These are phyloP conservation scores for Monodelphis domestica DNA, from an alignment of 2,797 vertebrate genomes.

Conservation along the genomic window DNA sequence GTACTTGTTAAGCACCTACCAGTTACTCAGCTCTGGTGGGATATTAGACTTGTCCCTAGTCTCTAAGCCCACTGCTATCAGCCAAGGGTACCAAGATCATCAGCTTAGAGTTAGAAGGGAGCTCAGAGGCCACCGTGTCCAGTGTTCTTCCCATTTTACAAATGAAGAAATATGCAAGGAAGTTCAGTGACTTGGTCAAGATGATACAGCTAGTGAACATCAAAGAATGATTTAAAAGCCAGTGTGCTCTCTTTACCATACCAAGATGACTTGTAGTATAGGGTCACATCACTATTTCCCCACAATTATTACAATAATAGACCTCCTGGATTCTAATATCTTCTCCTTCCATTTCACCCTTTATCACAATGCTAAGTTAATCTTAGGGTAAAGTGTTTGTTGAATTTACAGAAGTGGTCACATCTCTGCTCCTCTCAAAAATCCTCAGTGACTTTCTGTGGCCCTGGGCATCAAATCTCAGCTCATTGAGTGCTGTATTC, in stretches of 20 bases:
- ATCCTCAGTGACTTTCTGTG: not conserved
- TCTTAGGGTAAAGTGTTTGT: not conserved
- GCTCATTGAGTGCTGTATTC: not conserved
- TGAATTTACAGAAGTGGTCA: not conserved
- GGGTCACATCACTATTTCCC: not conserved
- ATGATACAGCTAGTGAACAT: not conserved
- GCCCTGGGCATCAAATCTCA: not conserved
- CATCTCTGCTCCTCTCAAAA: not conserved
- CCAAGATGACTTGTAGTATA: not conserved
- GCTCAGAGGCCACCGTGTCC: not conserved
- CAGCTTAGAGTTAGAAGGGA: not conserved
- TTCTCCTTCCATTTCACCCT: not conserved
- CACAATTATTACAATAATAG: not conserved
- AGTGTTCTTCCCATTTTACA: not conserved
- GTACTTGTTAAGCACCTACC: not conserved
- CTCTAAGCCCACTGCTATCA: not conserved
- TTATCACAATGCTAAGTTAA: not conserved
- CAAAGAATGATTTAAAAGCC: not conserved
- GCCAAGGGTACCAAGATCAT: not conserved
- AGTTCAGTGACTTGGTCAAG: not conserved
- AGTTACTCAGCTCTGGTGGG: not conserved
- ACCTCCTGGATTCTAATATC: not conserved
- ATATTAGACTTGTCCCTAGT: not conserved
- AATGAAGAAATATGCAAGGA: not conserved
- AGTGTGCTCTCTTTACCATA: not conserved